phyloP scores from a whole-genome alignment of 1,140 invertebrate species.

The Diorhabda elongata region DNA sequence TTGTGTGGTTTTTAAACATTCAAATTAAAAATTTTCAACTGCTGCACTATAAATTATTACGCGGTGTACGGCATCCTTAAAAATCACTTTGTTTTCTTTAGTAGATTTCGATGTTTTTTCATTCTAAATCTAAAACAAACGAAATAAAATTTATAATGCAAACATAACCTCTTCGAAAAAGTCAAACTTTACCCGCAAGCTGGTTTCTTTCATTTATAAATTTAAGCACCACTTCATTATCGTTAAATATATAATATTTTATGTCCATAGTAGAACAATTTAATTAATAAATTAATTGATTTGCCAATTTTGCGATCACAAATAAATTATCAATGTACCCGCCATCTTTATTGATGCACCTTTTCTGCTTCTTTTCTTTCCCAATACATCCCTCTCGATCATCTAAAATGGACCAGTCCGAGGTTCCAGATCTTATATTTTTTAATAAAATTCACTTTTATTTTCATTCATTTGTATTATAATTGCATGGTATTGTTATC shows the following conservation, averaged over 20 bases:
- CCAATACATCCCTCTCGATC: slow-evolving; percentile 33
- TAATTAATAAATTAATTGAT: slow-evolving; percentile 43
- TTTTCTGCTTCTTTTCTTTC: slow-evolving; percentile 35
- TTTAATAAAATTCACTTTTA: too few species aligned
- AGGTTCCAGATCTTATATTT: too few species aligned
- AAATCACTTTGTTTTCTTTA: too few species aligned
- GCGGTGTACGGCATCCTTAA: not conserved
- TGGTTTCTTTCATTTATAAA: not conserved
- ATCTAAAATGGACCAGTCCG: slow-evolving; percentile 40
- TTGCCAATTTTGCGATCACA: slow-evolving; percentile 44
- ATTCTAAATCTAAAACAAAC: slow-evolving; percentile 36
- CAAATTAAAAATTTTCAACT: slow-evolving; percentile 10
- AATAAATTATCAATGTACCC: slow-evolving; percentile 38
- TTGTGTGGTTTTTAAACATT: slow-evolving; percentile 16
- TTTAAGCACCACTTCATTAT: not conserved
- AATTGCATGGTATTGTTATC: too few species aligned
- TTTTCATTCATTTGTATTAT: too few species aligned
- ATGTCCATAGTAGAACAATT: not conserved
- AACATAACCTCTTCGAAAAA: slow-evolving; percentile 41
- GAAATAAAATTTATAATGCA: slow-evolving; percentile 33
- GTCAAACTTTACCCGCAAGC: slow-evolving; percentile 17
- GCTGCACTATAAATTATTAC: slow-evolving; percentile 7
- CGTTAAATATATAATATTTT: slow-evolving; percentile 4
- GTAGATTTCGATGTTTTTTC: not conserved
- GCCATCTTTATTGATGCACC: slow-evolving; percentile 44